Evolutionary conservation across 2,888 invertebrate genomes (phyloP), one percentile per base, ranked within the genome.

Genomic region (Automeris io): DNA sequence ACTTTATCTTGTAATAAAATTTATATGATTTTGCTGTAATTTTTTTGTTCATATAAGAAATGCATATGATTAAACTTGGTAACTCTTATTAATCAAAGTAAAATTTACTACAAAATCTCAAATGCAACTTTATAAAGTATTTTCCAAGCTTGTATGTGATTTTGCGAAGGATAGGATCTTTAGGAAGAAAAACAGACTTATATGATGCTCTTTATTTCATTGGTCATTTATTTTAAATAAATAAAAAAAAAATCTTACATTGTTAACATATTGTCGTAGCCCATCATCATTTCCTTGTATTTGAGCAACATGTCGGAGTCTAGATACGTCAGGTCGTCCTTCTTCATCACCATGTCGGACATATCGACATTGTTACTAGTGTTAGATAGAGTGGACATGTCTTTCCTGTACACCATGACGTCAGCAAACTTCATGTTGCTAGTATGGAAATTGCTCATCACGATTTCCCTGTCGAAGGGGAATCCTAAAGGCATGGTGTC

Each of bases 401-500:
- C 88, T 55, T 88, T 88, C 66, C 91, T 89, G 81, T 86, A 92
- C 54, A 93, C 88, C 53, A 81, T 60, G 35, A 91, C 86, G 61
- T 92, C 91, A 47, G 88, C 71, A 78, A 91, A 89, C 72, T 86
- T 88, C 78, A 90, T 90, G 81, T 94, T 93, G 50, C 86, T 88
- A 12, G 90, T 89, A 59, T 82, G 86, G 88, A 91, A 92, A 46
- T 69, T 59, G 33, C 81, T 76, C 48, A 88, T 78, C 41, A 89
- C 82, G 59, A 92, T 88, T 22, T 78, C 79, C 47, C 92, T 90
- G 73, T 95, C 93, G 82, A 94, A 91, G 50, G 94, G 94, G 88
- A 90, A 95, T 42, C 92, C 93, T 51, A 91, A 83, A 1, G 93
- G 89, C 66, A 88, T 87, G 34, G 82, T 87, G 71, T 93, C 93